Conservation (phyloP, 2,888 invertebrate genomes). For the Steinernema hermaphroditum region DNA sequence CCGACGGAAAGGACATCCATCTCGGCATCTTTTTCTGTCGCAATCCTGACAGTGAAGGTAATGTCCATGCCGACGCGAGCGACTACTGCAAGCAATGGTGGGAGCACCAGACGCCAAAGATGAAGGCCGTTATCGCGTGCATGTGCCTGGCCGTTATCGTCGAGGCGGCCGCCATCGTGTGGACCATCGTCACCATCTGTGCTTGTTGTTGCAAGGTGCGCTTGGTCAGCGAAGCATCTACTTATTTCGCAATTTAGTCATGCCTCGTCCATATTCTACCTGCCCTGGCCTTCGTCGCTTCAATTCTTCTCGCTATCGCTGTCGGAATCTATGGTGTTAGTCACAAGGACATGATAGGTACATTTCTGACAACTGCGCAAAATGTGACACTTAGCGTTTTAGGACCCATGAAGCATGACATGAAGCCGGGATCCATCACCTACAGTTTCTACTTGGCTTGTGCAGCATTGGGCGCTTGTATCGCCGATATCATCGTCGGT, state of each 20-base stretch:
- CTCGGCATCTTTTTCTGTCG: background rate
- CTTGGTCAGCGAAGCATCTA: background rate
- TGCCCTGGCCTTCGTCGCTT: background rate
- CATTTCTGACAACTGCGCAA: background rate
- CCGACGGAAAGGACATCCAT: background rate
- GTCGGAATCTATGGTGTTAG: conserved; percentile 4
- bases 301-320: conserved; percentile 13
- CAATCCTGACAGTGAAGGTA: background rate
- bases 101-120: background rate
- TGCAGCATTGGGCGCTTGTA: background rate
- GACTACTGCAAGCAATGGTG: conserved; percentile 7
- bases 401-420: background rate
- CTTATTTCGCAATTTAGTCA: background rate
- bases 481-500: background rate
- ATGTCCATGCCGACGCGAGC: background rate
- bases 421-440: background rate
- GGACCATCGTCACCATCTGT: conserved; percentile 8
- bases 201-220: conserved; percentile 23
- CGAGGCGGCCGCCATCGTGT: background rate
- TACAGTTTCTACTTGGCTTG: conserved; percentile 18
- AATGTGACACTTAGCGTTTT: background rate
- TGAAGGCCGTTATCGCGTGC: conserved; percentile 19
- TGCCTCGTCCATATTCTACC: background rate
- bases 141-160: conserved; percentile 9
- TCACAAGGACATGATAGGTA: background rate